A percentile compares a stretch with the other conserved stretches of the same genome.
phyloP scores from a whole-genome alignment of 2,797 vertebrate species.

The Pantherophis vulpinus region DNA sequence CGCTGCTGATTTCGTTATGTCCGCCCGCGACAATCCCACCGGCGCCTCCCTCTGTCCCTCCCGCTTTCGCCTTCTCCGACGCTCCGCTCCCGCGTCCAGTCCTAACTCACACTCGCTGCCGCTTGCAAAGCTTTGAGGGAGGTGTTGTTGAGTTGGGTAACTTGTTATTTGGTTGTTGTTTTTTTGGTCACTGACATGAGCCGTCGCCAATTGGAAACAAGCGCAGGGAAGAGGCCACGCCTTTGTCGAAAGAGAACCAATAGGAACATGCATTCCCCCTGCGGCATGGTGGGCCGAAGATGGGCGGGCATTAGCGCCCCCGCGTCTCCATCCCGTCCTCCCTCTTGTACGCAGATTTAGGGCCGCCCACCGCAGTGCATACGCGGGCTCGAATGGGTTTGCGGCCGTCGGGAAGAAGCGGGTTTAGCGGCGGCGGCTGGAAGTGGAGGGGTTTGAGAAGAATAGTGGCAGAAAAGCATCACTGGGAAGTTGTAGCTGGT shows the following conservation, averaged over 20 bases:
- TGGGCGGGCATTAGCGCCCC: not conserved
- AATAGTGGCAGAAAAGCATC: not conserved
- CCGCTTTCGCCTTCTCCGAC: not conserved
- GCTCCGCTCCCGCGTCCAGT: not conserved
- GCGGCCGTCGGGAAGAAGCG: not conserved
- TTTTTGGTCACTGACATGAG: constrained; percentile 17
- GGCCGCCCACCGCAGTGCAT: not conserved
- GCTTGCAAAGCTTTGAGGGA: not conserved
- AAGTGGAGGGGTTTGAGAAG: not conserved
- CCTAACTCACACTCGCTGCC: constrained; percentile 9
- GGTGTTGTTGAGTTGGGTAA: not conserved
- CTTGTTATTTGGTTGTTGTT: not conserved
- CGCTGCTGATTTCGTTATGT: constrained; percentile 7
- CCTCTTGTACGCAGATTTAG: not conserved
- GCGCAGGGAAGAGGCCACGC: rapidly evolving
- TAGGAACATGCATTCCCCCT: rapidly evolving
- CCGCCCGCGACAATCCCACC: not conserved
- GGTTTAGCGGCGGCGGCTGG: not conserved
- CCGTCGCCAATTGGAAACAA: constrained; percentile 9
- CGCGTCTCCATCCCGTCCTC: not conserved
- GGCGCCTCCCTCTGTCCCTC: not conserved
- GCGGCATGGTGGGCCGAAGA: not conserved
- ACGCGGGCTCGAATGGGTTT: constrained; percentile 6
- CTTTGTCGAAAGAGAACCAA: rapidly evolving
- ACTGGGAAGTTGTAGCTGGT: not conserved